Evolutionary conservation across 92 coral and sea anemone genomes (phyloP).

Genomic region (Palythoa heliodiscus): DNA sequence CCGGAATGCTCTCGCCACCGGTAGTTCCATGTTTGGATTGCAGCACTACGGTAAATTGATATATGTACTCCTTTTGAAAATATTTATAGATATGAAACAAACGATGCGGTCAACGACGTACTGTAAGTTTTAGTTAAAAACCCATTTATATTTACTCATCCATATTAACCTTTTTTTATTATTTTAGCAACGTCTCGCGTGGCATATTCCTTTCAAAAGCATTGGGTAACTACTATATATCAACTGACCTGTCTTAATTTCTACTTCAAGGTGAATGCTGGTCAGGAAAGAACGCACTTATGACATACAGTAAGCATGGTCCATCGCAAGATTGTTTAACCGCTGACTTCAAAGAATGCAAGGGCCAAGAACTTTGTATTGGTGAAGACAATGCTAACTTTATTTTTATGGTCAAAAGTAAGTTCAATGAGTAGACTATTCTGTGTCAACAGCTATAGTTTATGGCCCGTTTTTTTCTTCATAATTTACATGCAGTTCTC

Average conservation of each 20-base stretch:
- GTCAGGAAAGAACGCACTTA: constrained; percentile 26
- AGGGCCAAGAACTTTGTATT: constrained; percentile 25
- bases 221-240: too few relatives aligned
- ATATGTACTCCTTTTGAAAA: too few relatives aligned
- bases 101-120: too few relatives aligned
- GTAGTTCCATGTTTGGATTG: constrained; percentile 22
- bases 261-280: constrained; percentile 29
- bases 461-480: background rate
- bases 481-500: too few relatives aligned
- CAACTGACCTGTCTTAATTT: background rate
- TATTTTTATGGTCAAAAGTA: constrained; percentile 24
- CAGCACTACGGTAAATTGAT: constrained; percentile 31
- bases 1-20: background rate
- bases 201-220: too few relatives aligned
- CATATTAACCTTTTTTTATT: too few relatives aligned
- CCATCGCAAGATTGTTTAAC: constrained; percentile 14
- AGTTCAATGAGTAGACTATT: background rate
- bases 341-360: constrained; percentile 9
- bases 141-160: too few relatives aligned
- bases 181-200: too few relatives aligned
- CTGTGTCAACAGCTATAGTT: background rate
- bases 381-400: constrained; percentile 43
- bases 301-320: constrained; percentile 28
- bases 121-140: too few relatives aligned
- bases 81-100: too few relatives aligned